Evolutionary conservation across 2,113 vertebrate genomes (phyloP).

Genomic region (Pseudopodoces humilis): DNA sequence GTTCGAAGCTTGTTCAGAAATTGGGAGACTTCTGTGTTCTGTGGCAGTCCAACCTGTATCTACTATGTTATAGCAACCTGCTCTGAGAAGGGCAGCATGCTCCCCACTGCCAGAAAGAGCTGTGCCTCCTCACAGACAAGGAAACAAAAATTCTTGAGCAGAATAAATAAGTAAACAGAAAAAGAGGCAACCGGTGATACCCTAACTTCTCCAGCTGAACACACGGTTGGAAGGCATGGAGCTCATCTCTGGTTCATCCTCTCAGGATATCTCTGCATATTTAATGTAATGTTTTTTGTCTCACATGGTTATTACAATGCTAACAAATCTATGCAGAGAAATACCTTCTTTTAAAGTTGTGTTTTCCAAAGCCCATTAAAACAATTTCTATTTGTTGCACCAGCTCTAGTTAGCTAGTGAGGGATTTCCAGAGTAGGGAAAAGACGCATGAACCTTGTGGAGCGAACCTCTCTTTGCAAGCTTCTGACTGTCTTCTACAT

Average conservation of each 20-base stretch:
- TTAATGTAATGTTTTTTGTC: neutral
- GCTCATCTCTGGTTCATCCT: neutral
- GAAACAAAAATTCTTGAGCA: neutral
- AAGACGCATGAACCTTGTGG: rapidly evolving
- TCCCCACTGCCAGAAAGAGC: neutral
- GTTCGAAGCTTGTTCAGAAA: neutral
- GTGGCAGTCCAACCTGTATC: neutral
- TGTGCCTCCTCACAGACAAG: neutral
- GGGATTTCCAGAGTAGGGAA: neutral
- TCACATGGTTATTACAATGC: neutral
- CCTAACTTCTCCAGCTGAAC: neutral
- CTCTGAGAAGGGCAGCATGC: rapidly evolving
- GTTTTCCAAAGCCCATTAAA: neutral
- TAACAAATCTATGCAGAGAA: neutral
- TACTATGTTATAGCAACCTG: neutral
- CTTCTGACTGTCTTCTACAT: neutral
- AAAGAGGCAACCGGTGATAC: neutral
- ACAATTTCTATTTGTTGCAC: neutral
- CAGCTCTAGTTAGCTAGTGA: neutral
- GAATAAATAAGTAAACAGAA: neutral
- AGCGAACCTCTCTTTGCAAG: neutral
- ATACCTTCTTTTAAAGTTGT: neutral
- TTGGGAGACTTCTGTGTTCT: neutral
- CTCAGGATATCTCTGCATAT: neutral
- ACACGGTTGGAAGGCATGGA: rapidly evolving